Evolutionary conservation across 2,888 invertebrate species (phyloP).

Genomic region (Dermolepida albohirtum): DNA sequence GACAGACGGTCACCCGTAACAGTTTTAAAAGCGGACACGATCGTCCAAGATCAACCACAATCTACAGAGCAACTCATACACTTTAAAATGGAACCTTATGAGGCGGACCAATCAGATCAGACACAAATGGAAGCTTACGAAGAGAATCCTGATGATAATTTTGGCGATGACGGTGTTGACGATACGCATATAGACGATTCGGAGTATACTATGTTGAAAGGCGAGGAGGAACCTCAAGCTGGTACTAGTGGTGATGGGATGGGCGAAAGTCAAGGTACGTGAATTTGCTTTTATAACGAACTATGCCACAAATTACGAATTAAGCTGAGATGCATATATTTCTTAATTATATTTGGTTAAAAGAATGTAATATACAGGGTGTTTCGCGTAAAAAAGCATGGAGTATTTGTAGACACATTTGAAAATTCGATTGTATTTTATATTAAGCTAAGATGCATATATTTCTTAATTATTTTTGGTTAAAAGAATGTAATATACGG

Average conservation of each 20-base stretch:
- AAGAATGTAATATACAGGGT: too few species aligned
- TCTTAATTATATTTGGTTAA: too few species aligned
- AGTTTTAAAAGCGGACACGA: neutral
- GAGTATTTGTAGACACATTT: too few species aligned
- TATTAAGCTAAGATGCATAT: too few species aligned
- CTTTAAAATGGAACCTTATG: constrained; percentile 64
- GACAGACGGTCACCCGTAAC: neutral
- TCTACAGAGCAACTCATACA: constrained; percentile 52
- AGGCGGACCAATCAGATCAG: constrained; percentile 57
- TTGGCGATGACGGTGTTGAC: constrained; percentile 56
- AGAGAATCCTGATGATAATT: constrained; percentile 52
- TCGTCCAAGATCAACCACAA: neutral
- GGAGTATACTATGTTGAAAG: constrained; percentile 62
- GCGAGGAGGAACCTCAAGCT: constrained; percentile 61
- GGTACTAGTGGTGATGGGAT: constrained; percentile 62
- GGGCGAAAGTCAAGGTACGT: constrained; percentile 65
- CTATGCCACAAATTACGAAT: constrained; percentile 38
- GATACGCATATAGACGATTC: constrained; percentile 55
- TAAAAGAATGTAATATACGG: too few species aligned
- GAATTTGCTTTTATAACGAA: constrained; percentile 47
- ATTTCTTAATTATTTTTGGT: too few species aligned
- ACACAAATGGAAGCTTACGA: constrained; percentile 52
- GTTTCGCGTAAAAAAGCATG: too few species aligned
- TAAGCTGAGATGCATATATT: too few species aligned
- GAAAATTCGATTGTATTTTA: too few species aligned